Conservation (phyloP, 2,888 invertebrate species). For the Cyrtodaria siliqua region DNA sequence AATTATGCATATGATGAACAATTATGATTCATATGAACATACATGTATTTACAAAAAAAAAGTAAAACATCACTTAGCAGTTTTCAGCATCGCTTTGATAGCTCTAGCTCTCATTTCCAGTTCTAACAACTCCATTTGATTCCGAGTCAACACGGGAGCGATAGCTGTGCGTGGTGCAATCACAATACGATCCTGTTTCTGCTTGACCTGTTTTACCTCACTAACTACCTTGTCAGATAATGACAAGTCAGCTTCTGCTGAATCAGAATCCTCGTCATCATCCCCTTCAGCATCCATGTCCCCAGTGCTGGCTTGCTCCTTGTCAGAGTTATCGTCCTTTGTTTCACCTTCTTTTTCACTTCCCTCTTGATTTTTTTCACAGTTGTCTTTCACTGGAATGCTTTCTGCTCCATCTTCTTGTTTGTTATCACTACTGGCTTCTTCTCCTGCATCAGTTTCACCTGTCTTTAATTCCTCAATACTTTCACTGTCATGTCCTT, state of each 20-base stretch:
- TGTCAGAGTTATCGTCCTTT: not conserved
- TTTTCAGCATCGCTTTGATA: constrained; percentile 87
- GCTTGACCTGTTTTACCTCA: not conserved
- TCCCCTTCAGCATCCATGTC: not conserved
- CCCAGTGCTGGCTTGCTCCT: not conserved
- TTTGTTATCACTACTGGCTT: not conserved
- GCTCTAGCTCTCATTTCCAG: constrained; percentile 89
- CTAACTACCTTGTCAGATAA: constrained; percentile 4
- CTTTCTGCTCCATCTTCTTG: not conserved
- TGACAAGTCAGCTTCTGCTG: constrained; percentile 22
- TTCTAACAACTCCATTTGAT: constrained; percentile 87
- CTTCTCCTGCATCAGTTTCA: constrained; percentile 43
- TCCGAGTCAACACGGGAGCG: constrained; percentile 72
- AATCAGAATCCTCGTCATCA: not conserved
- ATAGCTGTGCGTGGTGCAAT: constrained; percentile 33
- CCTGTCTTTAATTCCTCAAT: constrained; percentile 48
- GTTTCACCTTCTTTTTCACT: not conserved
- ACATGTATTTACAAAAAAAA: no score
- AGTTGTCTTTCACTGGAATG: not conserved
- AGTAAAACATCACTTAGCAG: constrained; percentile 18
- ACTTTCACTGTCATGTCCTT: constrained; percentile 33
- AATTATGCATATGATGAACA: no score
- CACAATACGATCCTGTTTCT: constrained; percentile 27
- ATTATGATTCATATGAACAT: no score
- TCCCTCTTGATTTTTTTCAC: not conserved